These are phyloP conservation scores for Poecilia gillii DNA, from an alignment of 2,797 vertebrate genomes.

Conservation along the genomic window DNA sequence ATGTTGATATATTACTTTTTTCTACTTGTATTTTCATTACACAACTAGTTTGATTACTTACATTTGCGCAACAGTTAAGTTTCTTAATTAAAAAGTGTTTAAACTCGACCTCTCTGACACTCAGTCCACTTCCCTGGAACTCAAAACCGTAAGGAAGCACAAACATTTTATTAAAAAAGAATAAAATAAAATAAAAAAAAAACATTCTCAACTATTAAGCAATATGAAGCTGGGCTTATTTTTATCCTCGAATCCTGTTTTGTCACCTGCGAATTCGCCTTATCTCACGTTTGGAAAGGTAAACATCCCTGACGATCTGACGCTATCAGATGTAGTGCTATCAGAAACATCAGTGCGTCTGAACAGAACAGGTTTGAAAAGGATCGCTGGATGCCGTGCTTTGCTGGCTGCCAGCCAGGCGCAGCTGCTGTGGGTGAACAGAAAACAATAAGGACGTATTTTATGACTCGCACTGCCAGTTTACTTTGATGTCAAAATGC, in stretches of 20 bases:
- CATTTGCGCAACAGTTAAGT: not conserved
- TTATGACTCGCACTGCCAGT: not conserved
- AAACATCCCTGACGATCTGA: not conserved
- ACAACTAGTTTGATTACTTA: not conserved
- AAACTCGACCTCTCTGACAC: not conserved
- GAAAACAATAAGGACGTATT: not conserved
- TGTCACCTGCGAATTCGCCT: not conserved
- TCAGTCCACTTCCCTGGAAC: not conserved
- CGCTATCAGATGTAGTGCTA: not conserved
- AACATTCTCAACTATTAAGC: not conserved
- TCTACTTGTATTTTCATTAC: not conserved
- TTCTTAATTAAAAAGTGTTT: not conserved
- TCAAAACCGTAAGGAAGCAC: not conserved
- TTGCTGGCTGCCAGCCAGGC: not conserved
- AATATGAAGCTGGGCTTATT: not conserved
- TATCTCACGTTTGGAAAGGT: not conserved
- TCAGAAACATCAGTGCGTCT: not conserved
- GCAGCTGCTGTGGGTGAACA: not conserved
- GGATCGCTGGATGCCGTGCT: not conserved
- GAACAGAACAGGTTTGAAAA: slow-evolving; percentile 1
- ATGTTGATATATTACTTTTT: not conserved
- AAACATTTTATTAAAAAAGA: not conserved
- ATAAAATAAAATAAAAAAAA: too few species aligned
- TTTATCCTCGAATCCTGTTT: not conserved
- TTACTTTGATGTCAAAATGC: not conserved